Conservation (phyloP, 2,888 invertebrate species). For the Diplazon laetatorius region DNA sequence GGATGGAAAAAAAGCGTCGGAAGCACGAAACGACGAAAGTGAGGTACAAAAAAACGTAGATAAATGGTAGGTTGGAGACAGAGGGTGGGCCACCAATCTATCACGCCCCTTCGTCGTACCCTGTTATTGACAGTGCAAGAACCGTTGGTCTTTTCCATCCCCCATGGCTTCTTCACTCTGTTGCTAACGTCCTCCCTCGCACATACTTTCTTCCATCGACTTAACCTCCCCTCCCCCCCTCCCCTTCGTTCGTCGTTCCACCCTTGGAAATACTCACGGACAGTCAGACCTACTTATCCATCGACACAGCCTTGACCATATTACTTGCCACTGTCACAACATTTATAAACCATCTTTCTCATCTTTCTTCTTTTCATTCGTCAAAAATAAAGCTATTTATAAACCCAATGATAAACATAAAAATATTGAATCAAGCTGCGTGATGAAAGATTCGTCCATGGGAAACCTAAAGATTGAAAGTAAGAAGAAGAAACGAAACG, state of each 20-base stretch:
- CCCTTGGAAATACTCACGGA: slow-evolving; percentile 6
- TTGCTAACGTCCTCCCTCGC: slow-evolving; percentile 36
- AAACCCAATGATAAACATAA: no score
- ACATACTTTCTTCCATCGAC: slow-evolving; percentile 43
- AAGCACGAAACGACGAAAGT: slow-evolving; percentile 71
- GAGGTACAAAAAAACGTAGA: slow-evolving; percentile 76
- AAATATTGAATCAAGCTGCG: no score
- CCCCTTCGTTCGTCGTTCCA: not conserved
- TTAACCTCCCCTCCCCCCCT: not conserved
- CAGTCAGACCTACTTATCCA: not conserved
- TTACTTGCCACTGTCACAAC: not conserved
- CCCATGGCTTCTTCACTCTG: slow-evolving; percentile 37
- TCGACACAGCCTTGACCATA: not conserved
- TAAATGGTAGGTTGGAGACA: slow-evolving; percentile 80
- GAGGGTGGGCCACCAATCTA: slow-evolving; percentile 80
- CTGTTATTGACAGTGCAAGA: slow-evolving; percentile 81
- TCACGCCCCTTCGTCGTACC: slow-evolving; percentile 75
- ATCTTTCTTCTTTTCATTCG: no score
- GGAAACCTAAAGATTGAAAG: no score
- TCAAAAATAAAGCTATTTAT: no score
- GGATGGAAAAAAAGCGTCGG: slow-evolving; percentile 17
- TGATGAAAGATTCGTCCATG: no score
- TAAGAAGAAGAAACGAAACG: no score
- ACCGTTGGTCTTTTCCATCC: slow-evolving; percentile 74
- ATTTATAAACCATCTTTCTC: not conserved